Evolutionary conservation across 64 coral and sea anemone genomes (phyloP), one percentile per base, ranked within the genome.

Genomic region (Platygyra sinensis): DNA sequence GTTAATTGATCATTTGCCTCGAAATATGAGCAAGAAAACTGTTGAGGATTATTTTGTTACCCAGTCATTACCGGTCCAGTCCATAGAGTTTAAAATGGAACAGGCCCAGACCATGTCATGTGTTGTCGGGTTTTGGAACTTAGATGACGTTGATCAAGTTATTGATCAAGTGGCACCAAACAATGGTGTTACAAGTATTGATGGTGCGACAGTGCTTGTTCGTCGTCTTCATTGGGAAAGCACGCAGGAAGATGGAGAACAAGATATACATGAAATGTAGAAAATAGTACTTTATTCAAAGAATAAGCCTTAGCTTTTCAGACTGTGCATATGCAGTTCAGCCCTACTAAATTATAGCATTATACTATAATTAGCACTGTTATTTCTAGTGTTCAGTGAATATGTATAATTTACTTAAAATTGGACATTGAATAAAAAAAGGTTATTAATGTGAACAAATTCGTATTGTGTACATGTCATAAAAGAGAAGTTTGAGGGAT

Each of bases 71-170:
- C 8, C n/a, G n/a, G 65, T 69, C 2, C 65, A 69, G 10, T 69
- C 65, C n/a, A 22, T 69, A 11, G 65, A 27, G 20, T 25, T 69
- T 8, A 69, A 27, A 27, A 25, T 69, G 65, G 65, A 69, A 22
- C 22, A 22, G 4, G 25, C 22, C 10, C 20, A n/a, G 9, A 27
- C 65, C n/a, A 69, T 25, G 65, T 69, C 65, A 27, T 69, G 20
- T 69, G 65, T 69, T 24, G 65, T 69, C 9, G 65, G 65, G 65
- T 69, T 69, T 69, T 69, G 65, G 65, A 69, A 69, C 25, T 69
- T 69, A 22, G 65, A 69, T 69, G 65, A 69, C 10, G 65, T 69
- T 69, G 65, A 69, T n/a, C 22, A 69, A 69, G 4, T 69, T 25
- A 12, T 69, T 22, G n/a, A 69, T 69, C 65, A 69, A 69, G 65